These are phyloP conservation scores for Blastobasis adustella DNA, from an alignment of 2,888 invertebrate species.

Conservation along the genomic window DNA sequence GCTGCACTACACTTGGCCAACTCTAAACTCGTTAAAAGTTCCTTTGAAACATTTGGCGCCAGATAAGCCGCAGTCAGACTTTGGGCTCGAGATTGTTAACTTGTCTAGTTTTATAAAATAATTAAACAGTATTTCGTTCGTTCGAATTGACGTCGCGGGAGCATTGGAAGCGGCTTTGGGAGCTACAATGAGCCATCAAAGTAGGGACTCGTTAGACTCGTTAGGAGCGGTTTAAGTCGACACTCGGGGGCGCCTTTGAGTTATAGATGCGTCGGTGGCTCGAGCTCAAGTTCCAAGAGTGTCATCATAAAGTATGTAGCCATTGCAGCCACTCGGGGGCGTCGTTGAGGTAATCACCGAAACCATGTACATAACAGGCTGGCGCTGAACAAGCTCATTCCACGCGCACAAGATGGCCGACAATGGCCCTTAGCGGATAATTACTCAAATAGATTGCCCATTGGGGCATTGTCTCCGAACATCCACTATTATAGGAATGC, in stretches of 20 bases:
- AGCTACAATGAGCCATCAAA: too few relatives aligned
- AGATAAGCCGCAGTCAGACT: constrained; percentile 72
- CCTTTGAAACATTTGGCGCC: constrained; percentile 73
- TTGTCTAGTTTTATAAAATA: constrained; percentile 58
- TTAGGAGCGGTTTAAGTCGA: too few relatives aligned
- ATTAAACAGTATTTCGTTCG: constrained; percentile 58
- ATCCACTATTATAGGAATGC: constrained; percentile 49
- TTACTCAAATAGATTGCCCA: constrained; percentile 75
- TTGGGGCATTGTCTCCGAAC: constrained; percentile 67
- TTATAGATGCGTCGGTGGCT: too few relatives aligned
- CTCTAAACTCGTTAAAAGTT: constrained; percentile 75
- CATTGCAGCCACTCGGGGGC: constrained; percentile 49
- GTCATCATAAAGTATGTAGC: constrained; percentile 41
- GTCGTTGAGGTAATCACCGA: constrained; percentile 45
- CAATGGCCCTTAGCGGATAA: constrained; percentile 73
- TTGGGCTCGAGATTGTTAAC: constrained; percentile 67
- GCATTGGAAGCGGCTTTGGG: too few relatives aligned
- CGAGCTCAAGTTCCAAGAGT: constrained; percentile 6
- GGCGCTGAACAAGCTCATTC: constrained; percentile 68
- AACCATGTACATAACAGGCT: constrained; percentile 58
- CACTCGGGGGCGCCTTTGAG: too few relatives aligned
- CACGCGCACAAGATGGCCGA: constrained; percentile 69
- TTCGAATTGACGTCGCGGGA: constrained; percentile 1
- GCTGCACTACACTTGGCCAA: constrained; percentile 70
- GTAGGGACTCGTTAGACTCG: too few relatives aligned